These are phyloP conservation scores for Harpalus rubripes DNA, from an alignment of 2,888 invertebrate species.

Conservation along the genomic window DNA sequence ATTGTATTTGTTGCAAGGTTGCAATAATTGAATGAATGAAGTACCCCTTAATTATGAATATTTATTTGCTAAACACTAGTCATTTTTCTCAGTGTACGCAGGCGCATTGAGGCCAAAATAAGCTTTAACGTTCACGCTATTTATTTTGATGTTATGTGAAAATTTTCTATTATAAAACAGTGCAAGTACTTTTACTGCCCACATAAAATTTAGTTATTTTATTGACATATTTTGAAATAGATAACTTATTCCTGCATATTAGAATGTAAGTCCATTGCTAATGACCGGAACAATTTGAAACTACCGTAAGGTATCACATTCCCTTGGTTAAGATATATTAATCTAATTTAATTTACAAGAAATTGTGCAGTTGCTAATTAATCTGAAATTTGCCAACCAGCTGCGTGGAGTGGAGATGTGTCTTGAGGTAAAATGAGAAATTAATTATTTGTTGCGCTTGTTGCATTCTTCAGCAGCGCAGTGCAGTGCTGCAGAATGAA, in stretches of 20 bases:
- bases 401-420: background rate
- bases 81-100: too few species aligned
- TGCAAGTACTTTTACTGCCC: background rate
- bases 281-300: background rate
- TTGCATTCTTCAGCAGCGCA: slow-evolving; percentile 36
- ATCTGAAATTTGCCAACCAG: background rate
- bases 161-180: too few species aligned
- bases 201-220: background rate
- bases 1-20: too few species aligned
- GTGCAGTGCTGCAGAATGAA: slow-evolving; percentile 7
- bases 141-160: too few species aligned
- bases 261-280: background rate
- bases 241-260: background rate
- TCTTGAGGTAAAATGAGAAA: slow-evolving; percentile 43
- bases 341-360: background rate
- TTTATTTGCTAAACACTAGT: too few species aligned
- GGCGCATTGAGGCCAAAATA: too few species aligned
- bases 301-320: slow-evolving; percentile 1
- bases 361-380: background rate
- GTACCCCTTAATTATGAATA: too few species aligned
- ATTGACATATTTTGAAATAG: background rate
- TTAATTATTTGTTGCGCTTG: slow-evolving; percentile 52
- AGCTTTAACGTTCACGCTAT: too few species aligned
- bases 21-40: too few species aligned
- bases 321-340: background rate